A percentile compares a stretch with the other conserved stretches of the same genome.
Conservation (phyloP, 2,113 vertebrate genomes). For the Gobius niger region DNA sequence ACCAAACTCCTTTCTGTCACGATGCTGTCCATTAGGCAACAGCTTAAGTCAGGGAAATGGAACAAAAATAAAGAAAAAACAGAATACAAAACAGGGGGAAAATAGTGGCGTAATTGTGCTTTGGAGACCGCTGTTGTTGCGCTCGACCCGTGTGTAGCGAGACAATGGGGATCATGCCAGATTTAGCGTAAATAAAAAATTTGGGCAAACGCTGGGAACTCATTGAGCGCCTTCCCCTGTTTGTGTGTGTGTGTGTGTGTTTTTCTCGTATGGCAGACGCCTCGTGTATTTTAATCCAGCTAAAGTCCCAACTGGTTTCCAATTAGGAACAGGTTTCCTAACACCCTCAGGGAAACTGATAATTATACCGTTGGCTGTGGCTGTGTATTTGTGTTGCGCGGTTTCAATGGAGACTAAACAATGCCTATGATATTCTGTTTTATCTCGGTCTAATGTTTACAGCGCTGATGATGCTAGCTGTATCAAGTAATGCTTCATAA, state of each 20-base stretch:
- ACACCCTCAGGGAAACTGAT: slow-evolving; percentile 74
- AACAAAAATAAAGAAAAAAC: slow-evolving; percentile 73
- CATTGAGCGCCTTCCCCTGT: slow-evolving; percentile 34
- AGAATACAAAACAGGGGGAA: slow-evolving; percentile 69
- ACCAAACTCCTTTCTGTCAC: slow-evolving; percentile 78
- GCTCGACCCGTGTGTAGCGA: slow-evolving; percentile 64
- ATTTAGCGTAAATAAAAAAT: slow-evolving; percentile 73
- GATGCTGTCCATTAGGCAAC: slow-evolving; percentile 78
- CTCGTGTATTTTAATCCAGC: slow-evolving; percentile 79
- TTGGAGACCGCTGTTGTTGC: slow-evolving; percentile 68
- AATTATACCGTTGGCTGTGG: slow-evolving; percentile 79
- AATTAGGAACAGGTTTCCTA: slow-evolving; percentile 79
- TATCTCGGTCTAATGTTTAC: slow-evolving; percentile 63
- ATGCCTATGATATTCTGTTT: slow-evolving; percentile 58
- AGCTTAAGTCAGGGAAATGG: slow-evolving; percentile 75
- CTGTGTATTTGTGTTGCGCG: slow-evolving; percentile 44
- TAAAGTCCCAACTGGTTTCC: slow-evolving; percentile 77
- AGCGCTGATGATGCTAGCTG: slow-evolving; percentile 64
- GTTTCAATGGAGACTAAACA: slow-evolving; percentile 45
- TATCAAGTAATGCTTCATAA: slow-evolving; percentile 66
- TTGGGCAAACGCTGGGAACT: slow-evolving; percentile 50
- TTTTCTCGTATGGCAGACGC: slow-evolving; percentile 62
- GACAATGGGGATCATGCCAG: slow-evolving; percentile 65
- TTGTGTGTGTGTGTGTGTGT: slow-evolving; percentile 23
- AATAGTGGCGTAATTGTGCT: slow-evolving; percentile 70